These are phyloP conservation scores for Littorina saxatilis DNA, from an alignment of 1,140 invertebrate species.

Conservation along the genomic window DNA sequence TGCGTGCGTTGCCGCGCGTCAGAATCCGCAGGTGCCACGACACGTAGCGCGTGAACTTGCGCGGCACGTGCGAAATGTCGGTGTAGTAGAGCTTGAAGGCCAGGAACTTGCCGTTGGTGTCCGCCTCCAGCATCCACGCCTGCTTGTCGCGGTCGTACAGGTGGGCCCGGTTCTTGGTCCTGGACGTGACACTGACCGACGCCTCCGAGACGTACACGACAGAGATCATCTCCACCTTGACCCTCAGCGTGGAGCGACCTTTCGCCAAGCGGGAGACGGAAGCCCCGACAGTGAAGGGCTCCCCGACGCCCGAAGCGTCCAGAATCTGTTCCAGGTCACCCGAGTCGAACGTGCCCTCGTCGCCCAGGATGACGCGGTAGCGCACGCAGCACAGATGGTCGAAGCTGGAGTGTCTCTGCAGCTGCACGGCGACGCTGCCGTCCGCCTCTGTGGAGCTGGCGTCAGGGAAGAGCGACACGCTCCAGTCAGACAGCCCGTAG, in stretches of 20 bases:
- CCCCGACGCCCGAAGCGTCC: conserved; percentile 78
- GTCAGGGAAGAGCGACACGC: conserved; percentile 84
- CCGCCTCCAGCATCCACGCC: conserved; percentile 88
- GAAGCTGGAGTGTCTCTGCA: conserved; percentile 87
- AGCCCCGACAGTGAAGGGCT: conserved; percentile 59
- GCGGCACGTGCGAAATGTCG: conserved; percentile 89
- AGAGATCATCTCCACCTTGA: conserved; percentile 86
- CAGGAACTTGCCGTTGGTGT: conserved; percentile 85
- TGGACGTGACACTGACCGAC: conserved; percentile 74
- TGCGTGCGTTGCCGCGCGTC: conserved; percentile 52
- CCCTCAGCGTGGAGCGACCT: conserved; percentile 78
- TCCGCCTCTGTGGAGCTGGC: conserved; percentile 73
- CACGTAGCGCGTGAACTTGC: conserved; percentile 87
- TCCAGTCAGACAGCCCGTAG: conserved; percentile 91
- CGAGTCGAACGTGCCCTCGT: conserved; percentile 84
- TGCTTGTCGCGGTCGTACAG: conserved; percentile 91
- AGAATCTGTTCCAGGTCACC: conserved; percentile 87
- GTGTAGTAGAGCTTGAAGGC: conserved; percentile 87
- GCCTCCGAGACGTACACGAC: conserved; percentile 86
- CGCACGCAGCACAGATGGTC: conserved; percentile 86
- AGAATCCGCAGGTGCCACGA: conserved; percentile 82
- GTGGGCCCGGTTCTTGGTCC: conserved; percentile 77
- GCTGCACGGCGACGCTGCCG: conserved; percentile 77
- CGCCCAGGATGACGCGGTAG: conserved; percentile 84
- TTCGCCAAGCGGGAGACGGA: conserved; percentile 56